phyloP scores from a whole-genome alignment of 2,113 vertebrate species.

The Haemorhous mexicanus region DNA sequence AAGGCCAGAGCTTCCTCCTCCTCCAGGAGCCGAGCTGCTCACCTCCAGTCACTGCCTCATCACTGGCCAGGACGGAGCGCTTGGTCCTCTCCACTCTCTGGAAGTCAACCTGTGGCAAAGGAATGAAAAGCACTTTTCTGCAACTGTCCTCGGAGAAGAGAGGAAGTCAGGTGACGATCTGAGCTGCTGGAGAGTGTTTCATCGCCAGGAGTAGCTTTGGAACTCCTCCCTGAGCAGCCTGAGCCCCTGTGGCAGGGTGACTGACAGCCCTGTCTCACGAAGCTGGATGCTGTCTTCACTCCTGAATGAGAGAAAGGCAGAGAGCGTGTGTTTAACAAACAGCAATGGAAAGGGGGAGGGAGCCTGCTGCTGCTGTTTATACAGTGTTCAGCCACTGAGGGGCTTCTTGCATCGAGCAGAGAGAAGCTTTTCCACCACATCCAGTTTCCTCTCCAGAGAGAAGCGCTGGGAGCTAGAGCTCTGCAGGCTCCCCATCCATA shows the following conservation, averaged over 20 bases:
- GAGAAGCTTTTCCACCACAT: constrained; percentile 42
- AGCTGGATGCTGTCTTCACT: constrained; percentile 62
- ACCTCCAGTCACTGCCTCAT: constrained; percentile 46
- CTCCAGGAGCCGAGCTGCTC: neutral
- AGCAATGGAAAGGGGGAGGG: constrained; percentile 64
- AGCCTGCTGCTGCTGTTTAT: constrained; percentile 65
- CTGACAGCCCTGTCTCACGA: constrained; percentile 1
- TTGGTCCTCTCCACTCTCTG: constrained; percentile 3
- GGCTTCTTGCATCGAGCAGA: constrained; percentile 62
- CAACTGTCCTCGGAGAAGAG: neutral
- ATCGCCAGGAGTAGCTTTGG: neutral
- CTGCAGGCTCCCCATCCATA: neutral
- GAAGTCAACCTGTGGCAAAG: constrained; percentile 37
- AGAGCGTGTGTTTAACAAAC: constrained; percentile 65
- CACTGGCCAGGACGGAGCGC: neutral
- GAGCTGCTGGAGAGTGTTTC: neutral
- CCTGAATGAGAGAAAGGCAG: constrained; percentile 60
- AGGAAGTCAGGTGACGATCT: neutral
- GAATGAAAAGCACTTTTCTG: constrained; percentile 48
- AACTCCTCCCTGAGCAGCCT: neutral
- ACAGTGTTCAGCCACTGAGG: constrained; percentile 67
- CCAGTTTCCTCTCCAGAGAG: neutral
- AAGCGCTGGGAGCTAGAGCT: neutral
- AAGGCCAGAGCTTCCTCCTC: neutral
- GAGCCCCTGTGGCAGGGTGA: neutral